phyloP scores from a whole-genome alignment of 2,888 invertebrate species.

The Macaria liturata region DNA sequence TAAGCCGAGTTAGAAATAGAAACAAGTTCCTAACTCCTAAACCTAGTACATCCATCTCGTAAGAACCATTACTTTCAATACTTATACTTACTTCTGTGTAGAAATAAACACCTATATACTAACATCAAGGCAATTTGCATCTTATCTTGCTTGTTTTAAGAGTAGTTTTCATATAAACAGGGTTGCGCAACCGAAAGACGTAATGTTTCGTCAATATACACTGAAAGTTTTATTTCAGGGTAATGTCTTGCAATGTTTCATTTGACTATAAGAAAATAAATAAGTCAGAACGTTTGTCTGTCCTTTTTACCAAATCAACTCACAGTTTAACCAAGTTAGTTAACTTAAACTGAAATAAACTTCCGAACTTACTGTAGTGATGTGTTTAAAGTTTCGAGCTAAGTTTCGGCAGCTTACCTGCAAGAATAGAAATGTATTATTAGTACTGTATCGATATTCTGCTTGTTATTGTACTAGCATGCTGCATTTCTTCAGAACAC shows the following conservation, averaged over 20 bases:
- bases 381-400: not conserved
- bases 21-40: too few species aligned
- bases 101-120: too few species aligned
- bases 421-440: slow-evolving; percentile 8
- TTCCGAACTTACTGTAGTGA: too few species aligned
- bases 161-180: not conserved
- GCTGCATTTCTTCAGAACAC: too few species aligned
- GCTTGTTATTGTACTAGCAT: too few species aligned
- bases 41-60: too few species aligned
- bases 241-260: slow-evolving; percentile 9
- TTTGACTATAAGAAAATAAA: slow-evolving; percentile 1
- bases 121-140: not conserved
- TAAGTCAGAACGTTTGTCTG: slow-evolving; percentile 2
- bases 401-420: slow-evolving; percentile 16
- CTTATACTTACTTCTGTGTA: too few species aligned
- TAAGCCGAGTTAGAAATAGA: too few species aligned
- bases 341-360: too few species aligned
- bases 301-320: not conserved
- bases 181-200: slow-evolving; percentile 14
- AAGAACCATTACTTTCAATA: too few species aligned
- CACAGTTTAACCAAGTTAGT: too few species aligned
- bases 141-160: slow-evolving; percentile 1
- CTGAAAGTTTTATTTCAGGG: slow-evolving; percentile 22
- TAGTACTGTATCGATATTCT: too few species aligned
- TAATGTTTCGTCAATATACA: slow-evolving; percentile 20